Evolutionary conservation across 2,113 vertebrate species (phyloP), one percentile per base, ranked within the genome.

Genomic region (Podilymbus podiceps): DNA sequence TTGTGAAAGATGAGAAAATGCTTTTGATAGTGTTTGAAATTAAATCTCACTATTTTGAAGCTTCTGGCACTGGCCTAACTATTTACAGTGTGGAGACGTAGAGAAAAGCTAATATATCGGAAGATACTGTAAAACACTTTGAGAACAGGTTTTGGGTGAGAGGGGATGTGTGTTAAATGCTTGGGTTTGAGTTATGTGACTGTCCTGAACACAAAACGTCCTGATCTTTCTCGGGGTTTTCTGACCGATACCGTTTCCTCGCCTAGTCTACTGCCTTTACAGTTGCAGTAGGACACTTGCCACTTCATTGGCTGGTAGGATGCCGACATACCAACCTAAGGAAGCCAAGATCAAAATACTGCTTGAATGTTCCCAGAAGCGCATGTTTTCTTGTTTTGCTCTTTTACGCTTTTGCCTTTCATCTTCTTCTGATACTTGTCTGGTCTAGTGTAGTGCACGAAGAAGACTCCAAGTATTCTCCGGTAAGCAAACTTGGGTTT

Each of bases 381-480:
- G 19, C 55, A 2, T 4, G 8, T 42, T 3, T 49, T 64, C 40
- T 59, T 3, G 0, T 14, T 53, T 64, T 25, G 19, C 18, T 71
- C 22, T 42, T 0, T 9, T 56, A 21, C 4, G 8, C 17, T 8
- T 55, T 49, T n/a, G 30, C 10, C 12, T 35, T 40, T 55, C 38
- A 17, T 27, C 23, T n/a, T 24, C 56, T 56, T 58, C 42, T 55
- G 8, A 3, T 33, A 2, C 47, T 49, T n/a, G n/a, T 12, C 30
- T 25, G n/a, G n/a, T n/a, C n/a, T n/a, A n/a, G n/a, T n/a, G n/a
- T n/a, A 23, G 28, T 0, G 1, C 23, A 0, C 31, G 23, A 2
- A 11, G 38, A 38, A 53, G 21, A 30, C 44, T 64, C 30, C 30
- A 38, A 49, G 5, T 11, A 1, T 2, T 44, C 44, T 44, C 7